Percentiles rank a stretch among this genome's conserved stretches.
Conservation (phyloP, 2,113 vertebrate species). For the Phyllostomus hastatus region DNA sequence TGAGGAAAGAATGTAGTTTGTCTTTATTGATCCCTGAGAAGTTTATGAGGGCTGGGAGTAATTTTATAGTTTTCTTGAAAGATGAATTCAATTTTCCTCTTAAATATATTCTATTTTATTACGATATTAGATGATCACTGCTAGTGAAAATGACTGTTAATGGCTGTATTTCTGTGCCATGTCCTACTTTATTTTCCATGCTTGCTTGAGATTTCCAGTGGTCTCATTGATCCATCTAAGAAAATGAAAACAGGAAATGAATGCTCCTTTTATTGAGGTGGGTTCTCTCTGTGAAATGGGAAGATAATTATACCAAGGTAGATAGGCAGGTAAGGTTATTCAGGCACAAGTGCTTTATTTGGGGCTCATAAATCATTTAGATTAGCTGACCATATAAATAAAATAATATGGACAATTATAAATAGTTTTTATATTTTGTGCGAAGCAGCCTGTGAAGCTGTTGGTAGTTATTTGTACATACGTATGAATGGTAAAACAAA, state of each 20-base stretch:
- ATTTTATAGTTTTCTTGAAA: slow-evolving; percentile 25
- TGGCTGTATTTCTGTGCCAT: not conserved
- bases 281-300: not conserved
- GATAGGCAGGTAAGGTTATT: not conserved
- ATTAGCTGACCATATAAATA: not conserved
- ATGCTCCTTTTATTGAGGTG: not conserved
- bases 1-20: not conserved
- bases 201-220: slow-evolving; percentile 24
- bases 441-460: not conserved
- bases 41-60: not conserved
- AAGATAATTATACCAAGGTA: not conserved
- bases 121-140: slow-evolving; percentile 16
- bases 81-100: slow-evolving; percentile 27
- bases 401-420: slow-evolving; percentile 14
- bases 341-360: not conserved
- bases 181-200: not conserved
- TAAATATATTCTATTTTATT: slow-evolving; percentile 55
- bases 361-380: not conserved
- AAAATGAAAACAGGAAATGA: not conserved
- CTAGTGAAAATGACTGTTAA: slow-evolving; percentile 26
- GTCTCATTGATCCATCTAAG: not conserved
- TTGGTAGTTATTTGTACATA: not conserved
- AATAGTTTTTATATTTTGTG: not conserved
- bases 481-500: not conserved
- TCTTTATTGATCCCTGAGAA: slow-evolving; percentile 5